Evolutionary conservation across 1,140 invertebrate species (phyloP).

Genomic region (Aporrectodea caliginosa): DNA sequence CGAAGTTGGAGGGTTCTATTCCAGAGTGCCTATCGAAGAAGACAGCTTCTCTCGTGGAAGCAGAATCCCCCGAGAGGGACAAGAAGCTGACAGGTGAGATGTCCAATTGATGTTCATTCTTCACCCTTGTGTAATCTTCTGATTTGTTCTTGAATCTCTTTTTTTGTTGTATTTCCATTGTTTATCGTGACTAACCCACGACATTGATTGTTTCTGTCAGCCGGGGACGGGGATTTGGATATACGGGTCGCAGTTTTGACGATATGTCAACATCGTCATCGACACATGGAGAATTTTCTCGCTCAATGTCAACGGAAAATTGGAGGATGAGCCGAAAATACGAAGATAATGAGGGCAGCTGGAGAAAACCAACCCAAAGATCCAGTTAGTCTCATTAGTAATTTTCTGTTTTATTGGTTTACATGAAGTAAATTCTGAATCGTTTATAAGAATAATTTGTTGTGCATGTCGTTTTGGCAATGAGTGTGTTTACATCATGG

Average conservation of each 20-base stretch:
- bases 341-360: slow-evolving; percentile 61
- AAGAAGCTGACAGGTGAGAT: background rate
- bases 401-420: no score
- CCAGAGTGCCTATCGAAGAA: background rate
- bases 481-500: no score
- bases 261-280: slow-evolving; percentile 18
- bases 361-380: slow-evolving; percentile 57
- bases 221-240: slow-evolving; percentile 33
- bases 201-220: no score
- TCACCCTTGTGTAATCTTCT: no score
- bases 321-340: slow-evolving; percentile 52
- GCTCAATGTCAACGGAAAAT: slow-evolving; percentile 47
- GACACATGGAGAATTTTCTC: slow-evolving; percentile 38
- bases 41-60: background rate
- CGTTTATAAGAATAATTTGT: no score
- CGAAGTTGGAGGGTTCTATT: background rate
- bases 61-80: background rate
- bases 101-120: no score
- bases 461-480: no score
- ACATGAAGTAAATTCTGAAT: no score
- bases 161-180: no score
- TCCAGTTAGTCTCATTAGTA: background rate
- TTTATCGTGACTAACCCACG: no score
- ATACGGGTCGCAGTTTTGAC: slow-evolving; percentile 29
- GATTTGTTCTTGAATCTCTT: no score